A percentile compares a stretch with the other conserved stretches of the same genome.
Evolutionary conservation across 2,888 invertebrate genomes (phyloP).

Genomic region (Drosophila barbarae): DNA sequence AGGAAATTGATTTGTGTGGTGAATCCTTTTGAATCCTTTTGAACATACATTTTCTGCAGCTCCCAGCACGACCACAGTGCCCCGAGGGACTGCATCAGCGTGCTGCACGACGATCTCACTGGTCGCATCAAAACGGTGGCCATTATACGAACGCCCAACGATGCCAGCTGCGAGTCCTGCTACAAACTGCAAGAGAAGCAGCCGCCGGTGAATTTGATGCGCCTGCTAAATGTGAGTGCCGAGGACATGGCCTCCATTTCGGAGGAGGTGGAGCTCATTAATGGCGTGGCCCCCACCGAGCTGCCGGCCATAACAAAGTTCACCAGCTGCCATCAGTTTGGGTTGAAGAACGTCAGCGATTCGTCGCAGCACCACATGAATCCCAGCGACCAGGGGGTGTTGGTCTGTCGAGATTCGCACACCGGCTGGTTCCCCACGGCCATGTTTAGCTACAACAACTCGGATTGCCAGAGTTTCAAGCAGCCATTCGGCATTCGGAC

Average conservation of each 20-base stretch:
- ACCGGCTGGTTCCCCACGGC: slow-evolving; percentile 87
- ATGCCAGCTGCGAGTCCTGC: slow-evolving; percentile 64
- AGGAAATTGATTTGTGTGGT: neutral
- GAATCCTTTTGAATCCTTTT: too few species aligned
- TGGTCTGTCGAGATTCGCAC: slow-evolving; percentile 83
- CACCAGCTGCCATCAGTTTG: slow-evolving; percentile 72
- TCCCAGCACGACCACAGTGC: slow-evolving; percentile 44
- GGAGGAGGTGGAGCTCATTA: slow-evolving; percentile 62
- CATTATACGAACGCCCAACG: slow-evolving; percentile 73
- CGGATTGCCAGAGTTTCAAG: slow-evolving; percentile 79
- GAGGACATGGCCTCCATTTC: slow-evolving; percentile 71
- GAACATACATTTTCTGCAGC: neutral
- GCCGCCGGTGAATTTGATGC: slow-evolving; percentile 56
- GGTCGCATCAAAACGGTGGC: slow-evolving; percentile 81
- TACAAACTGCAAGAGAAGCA: slow-evolving; percentile 72
- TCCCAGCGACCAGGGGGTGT: slow-evolving; percentile 84
- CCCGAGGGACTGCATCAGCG: slow-evolving; percentile 83
- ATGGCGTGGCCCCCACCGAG: slow-evolving; percentile 40
- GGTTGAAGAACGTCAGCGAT: slow-evolving; percentile 47
- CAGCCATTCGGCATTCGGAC: slow-evolving; percentile 65
- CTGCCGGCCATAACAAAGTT: slow-evolving; percentile 58
- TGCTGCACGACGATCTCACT: slow-evolving; percentile 82
- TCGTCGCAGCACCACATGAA: slow-evolving; percentile 47
- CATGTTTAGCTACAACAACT: slow-evolving; percentile 82
- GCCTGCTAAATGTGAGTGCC: slow-evolving; percentile 59